Evolutionary conservation across 2,113 vertebrate species (phyloP).

Genomic region (Caloenas nicobarica): DNA sequence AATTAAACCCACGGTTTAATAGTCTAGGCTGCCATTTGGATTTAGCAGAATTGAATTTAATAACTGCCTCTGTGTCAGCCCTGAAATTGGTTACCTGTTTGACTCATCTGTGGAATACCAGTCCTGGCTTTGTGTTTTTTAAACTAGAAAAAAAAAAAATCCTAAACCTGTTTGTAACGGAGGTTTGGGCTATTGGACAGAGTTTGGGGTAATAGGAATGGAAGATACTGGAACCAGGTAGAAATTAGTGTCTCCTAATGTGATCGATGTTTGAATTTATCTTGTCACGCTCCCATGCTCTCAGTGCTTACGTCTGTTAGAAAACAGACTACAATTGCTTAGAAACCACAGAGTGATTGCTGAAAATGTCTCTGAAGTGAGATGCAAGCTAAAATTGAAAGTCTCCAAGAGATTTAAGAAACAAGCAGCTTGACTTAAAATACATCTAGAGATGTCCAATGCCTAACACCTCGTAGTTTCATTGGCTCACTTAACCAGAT

Average conservation of each 20-base stretch:
- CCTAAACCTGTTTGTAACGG: neutral
- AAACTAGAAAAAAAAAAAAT: neutral
- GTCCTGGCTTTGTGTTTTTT: neutral
- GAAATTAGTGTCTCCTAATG: neutral
- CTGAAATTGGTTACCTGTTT: neutral
- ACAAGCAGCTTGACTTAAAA: neutral
- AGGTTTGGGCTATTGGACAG: neutral
- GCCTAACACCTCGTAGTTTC: neutral
- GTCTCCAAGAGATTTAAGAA: neutral
- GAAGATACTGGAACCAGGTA: neutral
- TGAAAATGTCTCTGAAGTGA: neutral
- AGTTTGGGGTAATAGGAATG: neutral
- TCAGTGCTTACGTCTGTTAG: neutral
- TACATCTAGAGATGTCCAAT: neutral
- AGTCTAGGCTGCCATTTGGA: neutral
- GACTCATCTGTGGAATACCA: neutral
- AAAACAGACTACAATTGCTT: neutral
- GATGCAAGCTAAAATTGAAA: neutral
- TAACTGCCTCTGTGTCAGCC: neutral
- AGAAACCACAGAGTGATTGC: neutral
- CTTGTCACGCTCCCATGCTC: neutral
- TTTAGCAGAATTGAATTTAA: neutral
- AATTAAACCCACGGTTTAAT: neutral
- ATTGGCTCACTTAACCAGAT: neutral
- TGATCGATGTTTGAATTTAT: neutral